Evolutionary conservation across 37 sponge, comb jelly and placozoan species (phyloP).

Genomic region (Oopsacas minuta): DNA sequence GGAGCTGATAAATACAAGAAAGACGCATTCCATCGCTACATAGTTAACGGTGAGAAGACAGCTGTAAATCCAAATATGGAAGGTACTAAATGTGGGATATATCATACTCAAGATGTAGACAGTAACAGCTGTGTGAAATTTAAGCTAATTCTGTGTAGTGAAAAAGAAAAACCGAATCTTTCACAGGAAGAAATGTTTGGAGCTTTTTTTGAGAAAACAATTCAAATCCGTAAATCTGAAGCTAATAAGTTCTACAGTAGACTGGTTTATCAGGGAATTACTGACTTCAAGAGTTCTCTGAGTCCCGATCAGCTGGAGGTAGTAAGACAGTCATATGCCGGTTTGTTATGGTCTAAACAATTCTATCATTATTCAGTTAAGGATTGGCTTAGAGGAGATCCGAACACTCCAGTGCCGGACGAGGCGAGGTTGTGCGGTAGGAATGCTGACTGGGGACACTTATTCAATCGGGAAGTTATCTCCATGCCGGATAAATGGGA

Average conservation of each 20-base stretch:
- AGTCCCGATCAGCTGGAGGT: slow-evolving; percentile 36
- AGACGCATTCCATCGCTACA: slow-evolving; percentile 83
- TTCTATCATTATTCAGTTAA: slow-evolving; percentile 85
- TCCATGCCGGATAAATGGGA: slow-evolving; percentile 99
- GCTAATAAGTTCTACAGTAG: slow-evolving; percentile 59
- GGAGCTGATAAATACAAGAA: slow-evolving; percentile 63
- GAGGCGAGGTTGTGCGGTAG: slow-evolving; percentile 37
- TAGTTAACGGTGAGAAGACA: slow-evolving; percentile 48
- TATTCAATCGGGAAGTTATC: slow-evolving; percentile 79
- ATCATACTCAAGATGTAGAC: slow-evolving; percentile 56
- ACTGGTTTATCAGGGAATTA: neutral
- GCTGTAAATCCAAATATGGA: slow-evolving; percentile 48
- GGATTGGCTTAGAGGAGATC: slow-evolving; percentile 81
- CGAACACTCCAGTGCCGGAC: slow-evolving; percentile 34
- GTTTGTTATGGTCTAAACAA: slow-evolving; percentile 90
- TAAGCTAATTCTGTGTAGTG: slow-evolving; percentile 42
- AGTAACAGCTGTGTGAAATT: slow-evolving; percentile 36
- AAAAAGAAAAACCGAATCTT: neutral
- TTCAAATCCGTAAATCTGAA: slow-evolving; percentile 42
- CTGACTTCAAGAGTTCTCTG: slow-evolving; percentile 21
- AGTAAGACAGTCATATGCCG: slow-evolving; percentile 78
- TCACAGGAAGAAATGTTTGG: slow-evolving; percentile 36
- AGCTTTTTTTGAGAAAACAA: slow-evolving; percentile 32
- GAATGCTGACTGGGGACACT: slow-evolving; percentile 72
- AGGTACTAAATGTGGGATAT: slow-evolving; percentile 68